Percentiles rank a stretch among this genome's conserved stretches.
phyloP scores from a whole-genome alignment of 2,888 invertebrate species.

The Oxyscelio sp. region DNA sequence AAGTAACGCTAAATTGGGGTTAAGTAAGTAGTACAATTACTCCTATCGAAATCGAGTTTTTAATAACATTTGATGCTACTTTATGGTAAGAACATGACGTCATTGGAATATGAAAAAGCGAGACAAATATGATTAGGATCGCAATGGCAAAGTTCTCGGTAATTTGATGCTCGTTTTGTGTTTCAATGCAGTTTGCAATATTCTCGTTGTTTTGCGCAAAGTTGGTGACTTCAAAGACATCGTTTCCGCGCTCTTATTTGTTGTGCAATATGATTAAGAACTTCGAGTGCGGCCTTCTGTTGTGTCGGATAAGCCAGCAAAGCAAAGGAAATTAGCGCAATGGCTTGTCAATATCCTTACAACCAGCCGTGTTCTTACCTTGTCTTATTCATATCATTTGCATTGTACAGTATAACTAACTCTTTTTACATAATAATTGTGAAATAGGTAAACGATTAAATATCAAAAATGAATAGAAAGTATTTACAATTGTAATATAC shows the following conservation, averaged over 20 bases:
- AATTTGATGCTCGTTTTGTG: conserved; percentile 54
- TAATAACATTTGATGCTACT: too few relatives aligned
- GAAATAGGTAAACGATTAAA: too few relatives aligned
- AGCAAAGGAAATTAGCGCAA: conserved; percentile 56
- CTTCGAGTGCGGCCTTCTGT: conserved; percentile 47
- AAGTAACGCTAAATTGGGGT: too few relatives aligned
- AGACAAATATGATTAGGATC: conserved; percentile 34
- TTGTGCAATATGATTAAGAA: conserved; percentile 60
- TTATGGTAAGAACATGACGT: too few relatives aligned
- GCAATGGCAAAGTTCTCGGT: conserved; percentile 19
- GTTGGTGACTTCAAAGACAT: conserved; percentile 55
- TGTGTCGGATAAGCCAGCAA: conserved; percentile 45
- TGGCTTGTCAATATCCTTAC: conserved; percentile 49
- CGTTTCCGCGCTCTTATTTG: conserved; percentile 52
- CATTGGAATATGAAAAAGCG: conserved; percentile 20
- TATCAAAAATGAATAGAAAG: too few relatives aligned
- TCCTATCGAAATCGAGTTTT: too few relatives aligned
- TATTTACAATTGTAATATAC: too few relatives aligned
- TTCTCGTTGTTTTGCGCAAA: conserved; percentile 43
- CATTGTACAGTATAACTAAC: conserved; percentile 36
- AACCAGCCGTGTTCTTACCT: conserved; percentile 34
- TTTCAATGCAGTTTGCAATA: conserved; percentile 44
- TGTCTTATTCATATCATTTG: conserved; percentile 33
- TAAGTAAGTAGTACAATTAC: too few relatives aligned
- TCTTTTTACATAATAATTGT: too few relatives aligned